phyloP scores from a whole-genome alignment of 2,888 invertebrate genomes.

The Rotaria macrura region DNA sequence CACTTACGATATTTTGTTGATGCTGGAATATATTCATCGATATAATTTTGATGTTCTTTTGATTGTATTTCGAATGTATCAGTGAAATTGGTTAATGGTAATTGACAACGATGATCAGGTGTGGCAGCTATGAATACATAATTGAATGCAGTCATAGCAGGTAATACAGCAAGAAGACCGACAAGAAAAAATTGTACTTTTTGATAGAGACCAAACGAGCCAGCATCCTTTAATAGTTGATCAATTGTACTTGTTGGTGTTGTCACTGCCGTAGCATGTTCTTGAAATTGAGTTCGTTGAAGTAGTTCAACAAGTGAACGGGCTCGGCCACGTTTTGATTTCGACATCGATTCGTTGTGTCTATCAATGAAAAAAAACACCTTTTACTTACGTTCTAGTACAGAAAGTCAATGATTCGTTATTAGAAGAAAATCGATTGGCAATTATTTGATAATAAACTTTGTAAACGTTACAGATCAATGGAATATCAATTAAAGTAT shows the following conservation, averaged over 20 bases:
- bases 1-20: background rate
- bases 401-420: background rate
- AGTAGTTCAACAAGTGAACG: constrained; percentile 5
- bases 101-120: constrained; percentile 70
- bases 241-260: constrained; percentile 35
- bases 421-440: background rate
- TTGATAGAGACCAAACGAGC: constrained; percentile 79
- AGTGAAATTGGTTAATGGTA: constrained; percentile 36
- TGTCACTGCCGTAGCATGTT: too few relatives aligned
- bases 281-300: background rate
- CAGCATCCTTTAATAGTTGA: constrained; percentile 61
- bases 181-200: constrained; percentile 75
- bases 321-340: background rate
- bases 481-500: background rate
- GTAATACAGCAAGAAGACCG: constrained; percentile 74
- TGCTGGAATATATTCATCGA: background rate
- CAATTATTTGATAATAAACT: background rate
- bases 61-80: background rate
- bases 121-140: constrained; percentile 80
- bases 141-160: constrained; percentile 81
- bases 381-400: background rate
- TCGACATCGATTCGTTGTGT: background rate
- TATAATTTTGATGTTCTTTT: background rate
- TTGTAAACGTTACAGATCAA: background rate
- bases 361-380: background rate